Evolutionary conservation across 2,888 invertebrate species (phyloP), one percentile per base, ranked within the genome.

Genomic region (Linnaemya tessellans): DNA sequence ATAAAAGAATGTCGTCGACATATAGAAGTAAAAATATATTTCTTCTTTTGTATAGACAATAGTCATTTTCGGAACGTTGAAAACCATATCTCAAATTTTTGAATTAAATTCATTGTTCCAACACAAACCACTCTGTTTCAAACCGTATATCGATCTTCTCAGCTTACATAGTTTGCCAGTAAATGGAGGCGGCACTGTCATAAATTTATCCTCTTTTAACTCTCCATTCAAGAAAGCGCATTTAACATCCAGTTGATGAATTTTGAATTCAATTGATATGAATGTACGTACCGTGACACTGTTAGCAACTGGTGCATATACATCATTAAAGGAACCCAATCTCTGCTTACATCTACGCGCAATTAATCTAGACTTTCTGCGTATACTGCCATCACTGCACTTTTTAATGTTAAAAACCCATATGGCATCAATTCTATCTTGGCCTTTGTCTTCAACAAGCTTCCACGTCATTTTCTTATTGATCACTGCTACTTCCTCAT

Each of bases 41-140:
- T 4, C 51, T 51, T 11, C 18, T 51, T 25, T 74, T 73, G 25
- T 74, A 74, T 20, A 74, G 13, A 38, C 74, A 74, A 25, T 65
- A 64, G 15, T 75, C 30, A 54, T 75, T 75, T 54, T 75, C 38
- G 10, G 74, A 41, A 60, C 49, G 22, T 41, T 15, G 58, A 64
- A 56, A n/a, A 51, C 60, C 49, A 51, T 73, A 46, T 65, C 68
- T n/a, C 25, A 78, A 22, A 56, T 46, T 20, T 68, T 74, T 70
- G 18, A 62, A 67, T 79, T 46, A 79, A 71, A 54, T 60, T 68
- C 67, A 30, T 78, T 70, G 35, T 68, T 78, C 49, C 65, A 75
- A 11, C 30, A 75, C 4, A 54, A 43, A 11, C 18, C 54, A 54
- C 51, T 64, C 30, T 64, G 73, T 25, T 62, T 74, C 30, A 74